Conservation (phyloP, 2,888 invertebrate genomes). For the Pediacus dermestoides region DNA sequence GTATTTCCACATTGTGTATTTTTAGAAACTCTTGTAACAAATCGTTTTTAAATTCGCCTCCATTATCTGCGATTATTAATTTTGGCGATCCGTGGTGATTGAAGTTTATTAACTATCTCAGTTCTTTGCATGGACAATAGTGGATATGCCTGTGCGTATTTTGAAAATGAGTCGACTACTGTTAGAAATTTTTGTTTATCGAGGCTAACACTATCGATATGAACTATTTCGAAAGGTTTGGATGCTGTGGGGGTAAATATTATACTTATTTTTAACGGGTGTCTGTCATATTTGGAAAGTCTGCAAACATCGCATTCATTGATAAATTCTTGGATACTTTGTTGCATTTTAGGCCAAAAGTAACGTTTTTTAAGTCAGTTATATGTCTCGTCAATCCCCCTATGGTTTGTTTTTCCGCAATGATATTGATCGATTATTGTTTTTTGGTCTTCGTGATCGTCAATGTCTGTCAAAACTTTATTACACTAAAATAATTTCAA, state of each 20-base stretch:
- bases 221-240: conserved; percentile 18
- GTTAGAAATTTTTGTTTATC: conserved; percentile 20
- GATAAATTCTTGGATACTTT: conserved; percentile 4
- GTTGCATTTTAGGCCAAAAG: conserved; percentile 3
- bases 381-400: conserved; percentile 7
- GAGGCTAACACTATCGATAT: conserved; percentile 15
- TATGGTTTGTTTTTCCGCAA: conserved; percentile 4
- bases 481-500: background rate
- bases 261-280: conserved; percentile 15
- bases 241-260: conserved; percentile 19
- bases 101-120: conserved; percentile 21
- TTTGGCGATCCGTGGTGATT: conserved; percentile 20
- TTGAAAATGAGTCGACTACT: conserved; percentile 25
- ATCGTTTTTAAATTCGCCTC: conserved; percentile 22
- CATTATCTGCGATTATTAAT: conserved; percentile 25
- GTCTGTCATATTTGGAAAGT: conserved; percentile 20
- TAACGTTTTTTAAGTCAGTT: conserved; percentile 4
- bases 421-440: background rate
- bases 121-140: conserved; percentile 14
- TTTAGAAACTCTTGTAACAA: conserved; percentile 20
- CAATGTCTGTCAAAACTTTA: background rate
- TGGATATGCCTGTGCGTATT: conserved; percentile 22
- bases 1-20: conserved; percentile 22
- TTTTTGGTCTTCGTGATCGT: background rate
- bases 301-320: conserved; percentile 5